Evolutionary conservation across 1,140 invertebrate species (phyloP), one percentile per base, ranked within the genome.

Genomic region (Gryon sp.): DNA sequence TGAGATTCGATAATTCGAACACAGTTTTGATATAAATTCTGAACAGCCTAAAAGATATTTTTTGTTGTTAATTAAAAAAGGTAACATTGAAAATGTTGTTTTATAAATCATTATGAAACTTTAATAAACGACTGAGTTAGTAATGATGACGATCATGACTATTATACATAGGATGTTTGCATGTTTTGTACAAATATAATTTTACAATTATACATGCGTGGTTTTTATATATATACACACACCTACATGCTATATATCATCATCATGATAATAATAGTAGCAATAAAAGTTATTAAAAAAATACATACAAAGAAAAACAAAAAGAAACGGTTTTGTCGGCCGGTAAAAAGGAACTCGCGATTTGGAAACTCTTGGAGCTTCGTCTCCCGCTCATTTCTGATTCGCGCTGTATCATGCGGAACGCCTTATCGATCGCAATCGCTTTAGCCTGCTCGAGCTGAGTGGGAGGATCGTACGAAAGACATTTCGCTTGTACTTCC

Each of bases 231-330:
- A 74, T 72, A 79, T 78, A 62, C 63, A 79, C 40, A 62, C 43
- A 77, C 75, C 46, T 69, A 77, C 63, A 79, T 62, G 70, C 55
- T 80, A 82, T 84, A 85, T 83, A 76, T 79, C 43, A 78, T 78
- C 76, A 80, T 76, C 65, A 77, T 69, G 48, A 78, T 57, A 59
- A 55, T 32, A 43, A 52, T n/a, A n/a, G n/a, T n/a, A 28, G 15
- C 32, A 8, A 36, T n/a, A n/a, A n/a, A n/a, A n/a, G n/a, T n/a
- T n/a, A n/a, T n/a, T 12, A 57, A 50, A 45, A 22, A 55, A 60
- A 19, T 14, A 9, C n/a, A n/a, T n/a, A n/a, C n/a, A 41, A 53
- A 14, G 5, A 30, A 45, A 63, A 57, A 36, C 48, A 69, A 48
- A 30, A 63, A 36, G 2, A 19, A 36, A 24, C 16, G 9, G 18